Conservation (phyloP, 2,797 vertebrate genomes). For the Catostomus latipinnis region DNA sequence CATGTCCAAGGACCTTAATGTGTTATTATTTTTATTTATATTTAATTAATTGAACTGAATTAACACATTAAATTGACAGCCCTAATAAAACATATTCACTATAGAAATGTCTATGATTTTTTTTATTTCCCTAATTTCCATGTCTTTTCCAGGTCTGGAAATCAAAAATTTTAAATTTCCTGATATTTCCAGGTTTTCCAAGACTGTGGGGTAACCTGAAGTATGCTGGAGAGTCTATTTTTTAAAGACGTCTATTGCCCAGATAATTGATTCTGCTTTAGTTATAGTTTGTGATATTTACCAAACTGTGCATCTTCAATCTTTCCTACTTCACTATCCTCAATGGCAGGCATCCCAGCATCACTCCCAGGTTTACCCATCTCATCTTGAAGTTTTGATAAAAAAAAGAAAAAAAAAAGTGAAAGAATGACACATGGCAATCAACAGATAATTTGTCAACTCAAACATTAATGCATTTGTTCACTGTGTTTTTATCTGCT, state of each 20-base stretch:
- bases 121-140: no score
- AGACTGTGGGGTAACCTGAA: neutral
- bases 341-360: slow-evolving; percentile 98
- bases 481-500: neutral
- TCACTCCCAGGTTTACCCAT: slow-evolving; percentile 89
- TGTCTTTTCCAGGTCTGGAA: no score
- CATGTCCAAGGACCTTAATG: no score
- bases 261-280: neutral
- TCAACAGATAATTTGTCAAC: neutral
- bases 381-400: slow-evolving; percentile 72
- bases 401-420: neutral
- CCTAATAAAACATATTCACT: no score
- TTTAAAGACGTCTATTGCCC: neutral
- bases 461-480: neutral
- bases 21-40: no score
- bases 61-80: no score
- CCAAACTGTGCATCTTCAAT: slow-evolving; percentile 86
- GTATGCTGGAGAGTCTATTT: neutral
- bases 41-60: no score
- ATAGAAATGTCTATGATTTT: no score
- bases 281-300: slow-evolving; percentile 67
- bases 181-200: no score
- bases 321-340: slow-evolving; percentile 93
- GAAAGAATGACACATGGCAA: neutral
- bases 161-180: no score